Evolutionary conservation across 2,888 invertebrate genomes (phyloP).

Genomic region (Rhynchonema sp.): DNA sequence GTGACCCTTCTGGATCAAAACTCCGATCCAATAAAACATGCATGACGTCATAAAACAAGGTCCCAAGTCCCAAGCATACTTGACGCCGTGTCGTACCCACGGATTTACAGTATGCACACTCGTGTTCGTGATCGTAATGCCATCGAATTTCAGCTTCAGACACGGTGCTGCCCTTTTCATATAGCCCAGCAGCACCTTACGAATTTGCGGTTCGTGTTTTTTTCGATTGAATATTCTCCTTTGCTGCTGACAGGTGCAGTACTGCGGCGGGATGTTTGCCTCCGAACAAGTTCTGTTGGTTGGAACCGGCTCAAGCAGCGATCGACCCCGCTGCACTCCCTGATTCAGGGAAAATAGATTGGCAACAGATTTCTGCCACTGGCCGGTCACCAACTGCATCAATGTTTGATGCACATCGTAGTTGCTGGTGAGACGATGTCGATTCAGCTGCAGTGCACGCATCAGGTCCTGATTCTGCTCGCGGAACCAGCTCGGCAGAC

Average conservation of each 20-base stretch:
- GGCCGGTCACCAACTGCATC: conserved; percentile 12
- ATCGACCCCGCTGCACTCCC: neutral
- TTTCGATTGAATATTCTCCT: neutral
- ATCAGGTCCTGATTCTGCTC: conserved; percentile 17
- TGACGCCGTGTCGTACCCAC: neutral
- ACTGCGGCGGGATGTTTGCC: neutral
- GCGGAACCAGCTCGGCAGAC: conserved; percentile 21
- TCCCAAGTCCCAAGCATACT: too few species aligned
- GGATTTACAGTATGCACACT: neutral
- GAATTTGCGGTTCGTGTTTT: neutral
- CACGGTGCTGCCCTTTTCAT: too few species aligned
- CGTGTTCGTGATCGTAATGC: too few species aligned
- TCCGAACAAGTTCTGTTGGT: neutral
- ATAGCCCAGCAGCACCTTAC: neutral
- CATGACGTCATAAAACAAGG: too few species aligned
- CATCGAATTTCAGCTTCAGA: too few species aligned
- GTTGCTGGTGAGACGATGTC: conserved; percentile 23
- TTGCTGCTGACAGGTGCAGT: neutral
- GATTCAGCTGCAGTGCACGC: conserved; percentile 18
- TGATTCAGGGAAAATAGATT: neutral
- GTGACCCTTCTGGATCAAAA: too few species aligned
- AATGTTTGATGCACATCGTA: conserved; percentile 28
- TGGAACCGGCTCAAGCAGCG: neutral
- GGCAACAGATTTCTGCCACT: too few species aligned
- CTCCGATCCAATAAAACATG: too few species aligned